A percentile compares a stretch with the other conserved stretches of the same genome.
Conservation (phyloP, 2,797 vertebrate species). For the Galaxias olidus region DNA sequence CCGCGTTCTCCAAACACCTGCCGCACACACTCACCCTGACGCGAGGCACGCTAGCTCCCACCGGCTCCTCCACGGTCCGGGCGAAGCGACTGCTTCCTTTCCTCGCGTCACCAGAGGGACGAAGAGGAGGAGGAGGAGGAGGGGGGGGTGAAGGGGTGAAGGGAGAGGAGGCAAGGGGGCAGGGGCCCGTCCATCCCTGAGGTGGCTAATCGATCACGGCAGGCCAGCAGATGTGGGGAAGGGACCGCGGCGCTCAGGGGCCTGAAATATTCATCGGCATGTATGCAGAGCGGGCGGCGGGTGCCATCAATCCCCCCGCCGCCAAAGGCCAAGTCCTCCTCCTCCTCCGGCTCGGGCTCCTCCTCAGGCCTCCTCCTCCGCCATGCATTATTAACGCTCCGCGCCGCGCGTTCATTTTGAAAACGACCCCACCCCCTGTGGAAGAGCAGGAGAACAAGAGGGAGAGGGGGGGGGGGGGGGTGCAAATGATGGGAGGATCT, state of each 20-base stretch:
- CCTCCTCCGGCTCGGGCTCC: slow-evolving; percentile 49
- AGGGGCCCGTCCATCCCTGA: slow-evolving; percentile 37
- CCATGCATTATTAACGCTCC: slow-evolving; percentile 66
- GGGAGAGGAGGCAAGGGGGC: background rate
- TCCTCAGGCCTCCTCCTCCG: slow-evolving; percentile 47
- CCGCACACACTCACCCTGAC: slow-evolving; percentile 3
- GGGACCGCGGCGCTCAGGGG: slow-evolving; percentile 47
- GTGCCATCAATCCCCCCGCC: slow-evolving; percentile 64
- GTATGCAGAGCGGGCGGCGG: slow-evolving; percentile 48
- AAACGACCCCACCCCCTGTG: slow-evolving; percentile 33
- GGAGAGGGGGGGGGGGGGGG: slow-evolving; percentile 9
- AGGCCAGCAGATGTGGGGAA: slow-evolving; percentile 65
- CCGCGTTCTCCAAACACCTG: slow-evolving; percentile 7
- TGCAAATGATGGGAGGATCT: slow-evolving; percentile 7
- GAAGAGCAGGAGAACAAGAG: background rate
- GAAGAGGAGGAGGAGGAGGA: slow-evolving; percentile 4
- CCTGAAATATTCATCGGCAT: slow-evolving; percentile 68
- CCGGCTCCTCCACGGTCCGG: background rate
- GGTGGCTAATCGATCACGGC: slow-evolving; percentile 68
- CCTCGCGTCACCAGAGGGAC: background rate
- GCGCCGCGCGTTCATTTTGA: slow-evolving; percentile 64
- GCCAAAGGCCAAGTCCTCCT: slow-evolving; percentile 53
- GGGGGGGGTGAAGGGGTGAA: background rate
- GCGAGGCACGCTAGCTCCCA: background rate
- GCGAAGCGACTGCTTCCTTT: slow-evolving; percentile 27